Evolutionary conservation across 2,888 invertebrate genomes (phyloP).

Genomic region (Fragum sueziense): DNA sequence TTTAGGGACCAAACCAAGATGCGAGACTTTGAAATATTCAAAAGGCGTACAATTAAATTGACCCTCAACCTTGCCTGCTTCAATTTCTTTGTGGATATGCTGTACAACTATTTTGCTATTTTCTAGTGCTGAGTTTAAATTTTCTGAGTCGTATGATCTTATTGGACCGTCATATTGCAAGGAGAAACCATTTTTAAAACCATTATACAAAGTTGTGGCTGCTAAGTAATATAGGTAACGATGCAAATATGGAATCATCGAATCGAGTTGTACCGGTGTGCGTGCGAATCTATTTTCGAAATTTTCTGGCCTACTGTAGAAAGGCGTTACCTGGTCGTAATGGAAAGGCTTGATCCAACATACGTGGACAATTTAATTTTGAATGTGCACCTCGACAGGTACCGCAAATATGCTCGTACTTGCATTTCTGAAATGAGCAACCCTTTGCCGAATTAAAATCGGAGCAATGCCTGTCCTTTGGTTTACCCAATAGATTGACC

Average conservation of each 20-base stretch:
- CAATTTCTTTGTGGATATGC: neutral
- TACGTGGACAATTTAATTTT: neutral
- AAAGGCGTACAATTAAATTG: neutral
- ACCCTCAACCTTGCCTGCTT: neutral
- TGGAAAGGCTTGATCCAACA: neutral
- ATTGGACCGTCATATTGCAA: neutral
- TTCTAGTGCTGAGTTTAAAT: neutral
- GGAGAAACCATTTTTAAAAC: neutral
- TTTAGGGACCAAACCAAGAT: neutral
- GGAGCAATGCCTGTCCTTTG: no score
- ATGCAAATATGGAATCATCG: neutral
- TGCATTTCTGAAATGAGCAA: neutral
- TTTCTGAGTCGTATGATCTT: neutral
- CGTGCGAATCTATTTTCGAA: neutral
- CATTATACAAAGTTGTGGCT: neutral
- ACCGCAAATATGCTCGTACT: neutral
- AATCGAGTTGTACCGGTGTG: neutral
- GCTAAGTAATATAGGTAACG: neutral
- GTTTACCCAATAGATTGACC: no score
- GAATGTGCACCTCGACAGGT: neutral
- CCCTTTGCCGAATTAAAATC: neutral
- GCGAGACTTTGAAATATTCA: neutral
- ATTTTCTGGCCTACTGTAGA: neutral
- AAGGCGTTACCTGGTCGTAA: neutral
- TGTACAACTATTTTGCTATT: neutral